Conservation (phyloP, 1,140 invertebrate species). For the Brachionus plicatilis region DNA sequence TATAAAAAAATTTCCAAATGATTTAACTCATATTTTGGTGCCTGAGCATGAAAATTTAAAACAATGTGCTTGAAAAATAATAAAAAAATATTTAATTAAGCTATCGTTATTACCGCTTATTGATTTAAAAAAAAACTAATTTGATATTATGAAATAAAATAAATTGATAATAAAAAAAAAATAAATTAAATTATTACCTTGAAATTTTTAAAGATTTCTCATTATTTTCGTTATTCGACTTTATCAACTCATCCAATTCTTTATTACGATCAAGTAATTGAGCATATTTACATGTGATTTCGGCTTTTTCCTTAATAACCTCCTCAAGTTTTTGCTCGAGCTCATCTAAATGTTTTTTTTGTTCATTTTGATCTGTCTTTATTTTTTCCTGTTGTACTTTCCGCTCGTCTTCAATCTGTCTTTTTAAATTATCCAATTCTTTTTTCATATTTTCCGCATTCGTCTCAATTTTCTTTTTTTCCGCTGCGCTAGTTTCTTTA, state of each 20-base stretch:
- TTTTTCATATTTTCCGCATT: not conserved
- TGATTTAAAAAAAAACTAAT: too few relatives aligned
- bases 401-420: not conserved
- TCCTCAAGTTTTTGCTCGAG: slow-evolving; percentile 1
- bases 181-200: not conserved
- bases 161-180: too few relatives aligned
- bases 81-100: not conserved
- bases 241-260: not conserved
- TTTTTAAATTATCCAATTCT: not conserved
- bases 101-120: too few relatives aligned
- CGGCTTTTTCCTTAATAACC: not conserved
- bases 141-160: too few relatives aligned
- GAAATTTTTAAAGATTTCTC: slow-evolving; percentile 4
- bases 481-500: not conserved
- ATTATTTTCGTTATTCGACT: slow-evolving; percentile 16
- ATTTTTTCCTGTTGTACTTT: not conserved
- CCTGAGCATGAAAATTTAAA: not conserved
- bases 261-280: not conserved
- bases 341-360: slow-evolving; percentile 5
- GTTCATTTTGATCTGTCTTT: not conserved
- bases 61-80: not conserved
- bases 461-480: not conserved
- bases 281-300: slow-evolving; percentile 11
- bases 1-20: too few relatives aligned
- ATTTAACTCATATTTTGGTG: not conserved